Evolutionary conservation across 2,888 invertebrate species (phyloP), one percentile per base, ranked within the genome.

Genomic region (Drosophila ustulata): DNA sequence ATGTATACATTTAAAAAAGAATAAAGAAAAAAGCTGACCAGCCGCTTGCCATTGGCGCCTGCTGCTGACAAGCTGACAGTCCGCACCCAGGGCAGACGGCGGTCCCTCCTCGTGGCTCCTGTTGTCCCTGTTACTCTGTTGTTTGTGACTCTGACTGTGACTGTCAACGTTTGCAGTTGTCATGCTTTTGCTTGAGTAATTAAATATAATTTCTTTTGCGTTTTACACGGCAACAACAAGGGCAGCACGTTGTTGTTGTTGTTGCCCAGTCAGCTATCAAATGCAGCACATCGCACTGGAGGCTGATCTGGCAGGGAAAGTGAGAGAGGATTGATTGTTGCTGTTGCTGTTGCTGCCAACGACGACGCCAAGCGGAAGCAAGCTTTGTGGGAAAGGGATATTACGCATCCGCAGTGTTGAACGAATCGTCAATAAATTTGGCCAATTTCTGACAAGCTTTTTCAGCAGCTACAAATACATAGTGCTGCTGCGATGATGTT

Each of bases 131-230:
- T 23, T 34, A 6, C 37, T 13, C 32, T 56, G 64, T 41, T 53
- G 53, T 55, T 11, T 37, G 62, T 51, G 71, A 70, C 76, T 57
- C 18, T 18, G 18, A 18, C 30, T 30, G 63, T 49, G 71, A 72
- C 76, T 67, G 78, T 66, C 75, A 84, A 76, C 80, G 74, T 75
- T 80, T 83, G 77, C 90, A 87, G 80, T 90, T 84, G 90, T 89
- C 90, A 89, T 78, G 84, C 87, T 82, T 88, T 89, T 90, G 89
- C 89, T 90, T 90, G 86, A 90, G 91, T 90, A 90, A 90, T 90
- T 90, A 90, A 90, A 90, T 90, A 90, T 82, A 82, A 90, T 89
- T 90, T 80, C 85, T 75, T 82, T 75, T 82, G 82, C 85, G 75
- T 74, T 75, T 89, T 71, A 75, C 85, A 79, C 85, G 76, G 55